A percentile compares a stretch with the other conserved stretches of the same genome.
phyloP scores from a whole-genome alignment of 2,113 vertebrate genomes.

The Lamprologus callipterus region DNA sequence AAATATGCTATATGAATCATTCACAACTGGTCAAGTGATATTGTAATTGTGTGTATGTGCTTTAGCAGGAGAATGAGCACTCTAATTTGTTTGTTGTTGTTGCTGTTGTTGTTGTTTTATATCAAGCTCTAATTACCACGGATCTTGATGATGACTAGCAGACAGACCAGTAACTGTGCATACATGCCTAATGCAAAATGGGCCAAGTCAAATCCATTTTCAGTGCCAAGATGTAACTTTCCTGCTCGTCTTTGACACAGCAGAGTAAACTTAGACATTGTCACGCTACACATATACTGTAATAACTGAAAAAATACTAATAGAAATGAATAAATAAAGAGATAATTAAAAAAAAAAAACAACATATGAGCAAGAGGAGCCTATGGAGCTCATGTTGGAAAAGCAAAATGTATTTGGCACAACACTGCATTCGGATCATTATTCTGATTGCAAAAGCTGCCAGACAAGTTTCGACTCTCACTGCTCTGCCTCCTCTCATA shows the following conservation, averaged over 20 bases:
- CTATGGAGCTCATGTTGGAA: not conserved
- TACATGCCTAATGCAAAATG: not conserved
- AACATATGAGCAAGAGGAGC: not conserved
- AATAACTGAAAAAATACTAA: not conserved
- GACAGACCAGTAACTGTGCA: not conserved
- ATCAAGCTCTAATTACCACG: not conserved
- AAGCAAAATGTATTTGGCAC: not conserved
- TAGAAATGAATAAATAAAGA: not conserved
- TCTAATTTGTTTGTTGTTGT: not conserved
- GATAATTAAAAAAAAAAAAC: accelerated
- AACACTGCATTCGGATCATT: not conserved
- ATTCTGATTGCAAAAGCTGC: not conserved
- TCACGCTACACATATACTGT: not conserved
- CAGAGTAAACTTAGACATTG: not conserved
- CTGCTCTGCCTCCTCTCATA: not conserved
- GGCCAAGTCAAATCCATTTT: not conserved
- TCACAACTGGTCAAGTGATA: not conserved
- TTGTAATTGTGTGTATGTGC: not conserved
- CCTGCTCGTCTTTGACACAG: not conserved
- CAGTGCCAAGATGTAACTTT: not conserved
- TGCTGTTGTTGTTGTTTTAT: not conserved
- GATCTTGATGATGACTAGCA: not conserved
- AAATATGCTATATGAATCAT: not conserved
- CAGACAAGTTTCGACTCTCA: not conserved
- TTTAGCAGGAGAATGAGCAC: not conserved